These are phyloP conservation scores for Gastracanthus pulcherrimus DNA, from an alignment of 2,888 invertebrate species.

Conservation along the genomic window DNA sequence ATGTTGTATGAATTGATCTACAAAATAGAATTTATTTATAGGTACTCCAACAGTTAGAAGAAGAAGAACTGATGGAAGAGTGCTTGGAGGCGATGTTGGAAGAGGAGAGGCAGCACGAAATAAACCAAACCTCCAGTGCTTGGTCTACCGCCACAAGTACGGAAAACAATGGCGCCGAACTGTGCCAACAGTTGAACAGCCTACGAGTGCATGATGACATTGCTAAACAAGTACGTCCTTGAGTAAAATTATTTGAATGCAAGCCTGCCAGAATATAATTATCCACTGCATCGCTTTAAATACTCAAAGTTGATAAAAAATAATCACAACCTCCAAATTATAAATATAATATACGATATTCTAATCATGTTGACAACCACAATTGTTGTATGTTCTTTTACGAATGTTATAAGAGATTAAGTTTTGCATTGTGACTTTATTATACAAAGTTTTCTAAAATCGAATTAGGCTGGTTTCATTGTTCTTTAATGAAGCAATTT, in stretches of 20 bases:
- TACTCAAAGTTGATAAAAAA: neutral
- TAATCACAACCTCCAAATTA: neutral
- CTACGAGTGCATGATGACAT: slow-evolving; percentile 74
- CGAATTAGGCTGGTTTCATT: too few relatives aligned
- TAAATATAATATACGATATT: neutral
- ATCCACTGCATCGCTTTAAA: too few relatives aligned
- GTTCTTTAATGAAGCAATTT: neutral
- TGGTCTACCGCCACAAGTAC: slow-evolving; percentile 73
- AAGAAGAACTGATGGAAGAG: slow-evolving; percentile 92
- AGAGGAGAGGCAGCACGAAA: slow-evolving; percentile 80
- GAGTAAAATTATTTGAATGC: neutral
- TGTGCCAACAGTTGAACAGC: slow-evolving; percentile 72
- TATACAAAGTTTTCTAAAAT: too few relatives aligned
- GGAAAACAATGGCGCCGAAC: slow-evolving; percentile 72
- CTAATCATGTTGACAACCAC: too few relatives aligned
- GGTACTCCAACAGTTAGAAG: slow-evolving; percentile 82
- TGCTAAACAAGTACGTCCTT: slow-evolving; percentile 71
- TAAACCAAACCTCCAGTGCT: slow-evolving; percentile 72
- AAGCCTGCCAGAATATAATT: neutral
- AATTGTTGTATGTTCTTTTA: too few relatives aligned
- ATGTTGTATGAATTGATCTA: neutral
- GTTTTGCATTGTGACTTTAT: too few relatives aligned
- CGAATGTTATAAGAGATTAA: too few relatives aligned
- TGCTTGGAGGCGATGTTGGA: slow-evolving; percentile 91
- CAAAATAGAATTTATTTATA: neutral